These are phyloP conservation scores for Poeciliopsis retropinna DNA, from an alignment of 2,113 vertebrate genomes.

Conservation along the genomic window DNA sequence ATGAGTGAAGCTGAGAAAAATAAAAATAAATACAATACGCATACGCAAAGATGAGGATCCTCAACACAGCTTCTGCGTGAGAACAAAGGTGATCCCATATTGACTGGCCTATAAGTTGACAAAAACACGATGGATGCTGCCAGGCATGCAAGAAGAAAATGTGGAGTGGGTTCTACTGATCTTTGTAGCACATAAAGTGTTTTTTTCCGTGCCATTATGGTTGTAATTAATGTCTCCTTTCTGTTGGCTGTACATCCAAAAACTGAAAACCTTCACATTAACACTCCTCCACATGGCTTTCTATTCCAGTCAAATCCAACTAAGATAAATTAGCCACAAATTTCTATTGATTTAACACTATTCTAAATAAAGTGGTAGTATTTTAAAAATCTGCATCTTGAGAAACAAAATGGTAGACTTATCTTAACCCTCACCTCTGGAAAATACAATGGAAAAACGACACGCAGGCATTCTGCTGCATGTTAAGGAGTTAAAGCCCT, in stretches of 20 bases:
- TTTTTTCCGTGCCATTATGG: background rate
- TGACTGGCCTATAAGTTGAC: background rate
- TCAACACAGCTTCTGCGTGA: background rate
- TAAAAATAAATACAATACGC: background rate
- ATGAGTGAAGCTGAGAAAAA: background rate
- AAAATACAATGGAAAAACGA: too few species aligned
- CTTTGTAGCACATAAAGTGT: too few species aligned
- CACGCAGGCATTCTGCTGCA: background rate
- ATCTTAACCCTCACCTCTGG: too few species aligned
- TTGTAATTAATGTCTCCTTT: background rate
- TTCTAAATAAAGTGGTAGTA: background rate
- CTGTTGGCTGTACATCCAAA: background rate
- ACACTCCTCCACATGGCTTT: background rate
- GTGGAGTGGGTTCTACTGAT: background rate
- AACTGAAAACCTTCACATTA: background rate
- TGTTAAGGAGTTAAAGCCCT: background rate
- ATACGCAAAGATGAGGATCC: background rate
- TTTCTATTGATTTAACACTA: background rate
- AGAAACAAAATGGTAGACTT: background rate
- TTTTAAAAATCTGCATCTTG: background rate
- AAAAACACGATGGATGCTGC: background rate
- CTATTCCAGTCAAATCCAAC: background rate
- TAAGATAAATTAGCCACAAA: background rate
- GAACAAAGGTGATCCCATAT: background rate
- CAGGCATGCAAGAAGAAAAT: background rate